These are phyloP conservation scores for Calliopum simillimum DNA, from an alignment of 2,888 invertebrate genomes.

Conservation along the genomic window DNA sequence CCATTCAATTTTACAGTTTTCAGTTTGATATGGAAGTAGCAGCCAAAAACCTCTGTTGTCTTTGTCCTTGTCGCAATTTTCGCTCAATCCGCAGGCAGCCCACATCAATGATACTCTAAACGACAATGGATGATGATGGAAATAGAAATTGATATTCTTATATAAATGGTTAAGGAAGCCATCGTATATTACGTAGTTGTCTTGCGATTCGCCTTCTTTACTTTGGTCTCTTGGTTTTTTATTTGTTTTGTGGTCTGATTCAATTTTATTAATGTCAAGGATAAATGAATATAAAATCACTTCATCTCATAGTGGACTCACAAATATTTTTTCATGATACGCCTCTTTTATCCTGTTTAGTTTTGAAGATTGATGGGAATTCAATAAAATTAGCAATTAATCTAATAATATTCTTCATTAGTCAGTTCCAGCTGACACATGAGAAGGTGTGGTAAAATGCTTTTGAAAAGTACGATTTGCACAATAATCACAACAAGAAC, in stretches of 20 bases:
- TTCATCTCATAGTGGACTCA: too few relatives aligned
- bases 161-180: conserved; percentile 3
- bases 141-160: conserved; percentile 31
- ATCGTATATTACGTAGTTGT: too few relatives aligned
- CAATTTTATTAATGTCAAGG: conserved; percentile 1
- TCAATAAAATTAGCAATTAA: too few relatives aligned
- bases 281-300: background rate
- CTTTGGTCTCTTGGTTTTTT: background rate
- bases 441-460: too few relatives aligned
- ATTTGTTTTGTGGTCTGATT: background rate
- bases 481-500: too few relatives aligned
- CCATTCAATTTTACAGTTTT: conserved; percentile 33
- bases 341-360: too few relatives aligned
- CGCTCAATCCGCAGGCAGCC: conserved; percentile 26
- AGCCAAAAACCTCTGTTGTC: too few relatives aligned
- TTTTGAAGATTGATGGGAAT: too few relatives aligned
- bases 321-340: too few relatives aligned
- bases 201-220: background rate
- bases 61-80: conserved; percentile 13
- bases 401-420: too few relatives aligned
- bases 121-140: conserved; percentile 40
- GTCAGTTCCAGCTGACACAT: too few relatives aligned
- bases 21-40: background rate
- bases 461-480: too few relatives aligned
- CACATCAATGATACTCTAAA: conserved; percentile 40